Base-by-base conservation (phyloP, 2,113 vertebrate species). In the Notiomystis cincta region DNA sequence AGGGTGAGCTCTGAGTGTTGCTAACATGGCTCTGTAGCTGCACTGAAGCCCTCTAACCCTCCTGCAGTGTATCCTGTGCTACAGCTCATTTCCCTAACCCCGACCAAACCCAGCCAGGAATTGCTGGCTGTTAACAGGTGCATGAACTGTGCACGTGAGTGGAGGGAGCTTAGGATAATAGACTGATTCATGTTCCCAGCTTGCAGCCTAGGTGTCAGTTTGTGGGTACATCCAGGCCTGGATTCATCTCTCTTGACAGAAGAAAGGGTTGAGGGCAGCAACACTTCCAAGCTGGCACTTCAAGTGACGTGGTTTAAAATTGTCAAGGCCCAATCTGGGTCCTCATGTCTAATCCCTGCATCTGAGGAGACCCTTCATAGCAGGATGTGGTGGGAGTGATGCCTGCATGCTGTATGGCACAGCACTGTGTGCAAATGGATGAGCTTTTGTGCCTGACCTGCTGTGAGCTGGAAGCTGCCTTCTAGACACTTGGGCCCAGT, bases 1-100 rank as follows among this genome's bases (percentile, higher is more conserved):
- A 96, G 95, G 96, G 95, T 97, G 96, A 97, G 95, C 96, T 96
- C 95, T 91, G 94, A 97, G 95, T 97, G 96, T 96, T 96, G 80
- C 94, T 96, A 97, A 97, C 89, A 75, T 31, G 77, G 53, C 42
- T 71, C 82, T 91, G 87, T 87, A 97, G 96, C 87, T 88, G 66
- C 78, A 87, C 79, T 66, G 88, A 94, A 95, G 95, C 76, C 88
- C 85, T 85, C 94, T 96, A 96, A 96, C 95, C 87, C 56, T 83
- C 30, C 42, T 83, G 77, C 35, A 76, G 73, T 50, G 27, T 93
- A 93, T 82, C 57, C 40, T 82, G 40, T 96, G 76, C 65, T 96
- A 89, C 77, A 93, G 72, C 83, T 90, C 73, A 48, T 83, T 90
- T 94, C 24, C 85, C 87, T 95, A 95, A 96, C 96, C 76, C 58